Base-by-base conservation (phyloP, 2,113 vertebrate genomes). In the Gobio gobio region DNA sequence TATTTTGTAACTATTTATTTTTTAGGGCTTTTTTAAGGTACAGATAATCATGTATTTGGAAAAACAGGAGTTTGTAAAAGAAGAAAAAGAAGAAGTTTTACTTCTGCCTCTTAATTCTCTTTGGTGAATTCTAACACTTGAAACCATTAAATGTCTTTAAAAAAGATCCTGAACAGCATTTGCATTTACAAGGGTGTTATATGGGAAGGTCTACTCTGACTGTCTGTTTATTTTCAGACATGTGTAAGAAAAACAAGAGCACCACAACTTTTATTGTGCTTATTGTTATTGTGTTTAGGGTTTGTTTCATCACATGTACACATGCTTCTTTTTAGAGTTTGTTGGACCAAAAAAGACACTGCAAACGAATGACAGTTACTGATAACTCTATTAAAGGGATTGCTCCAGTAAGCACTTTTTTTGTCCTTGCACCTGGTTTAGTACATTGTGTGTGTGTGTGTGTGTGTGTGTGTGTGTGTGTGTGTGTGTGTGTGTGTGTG, bases 401-500 rank as follows among this genome's bases (percentile, higher is more conserved):
- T 64, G 29, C 33, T 73, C 76, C 68, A 76, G 87, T 59, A 85
- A 83, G 83, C 61, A 85, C 40, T 86, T 86, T 82, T 82, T 83
- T 56, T 72, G 68, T 68, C 63, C 56, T 54, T 56, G 70, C 59
- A 43, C 47, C 75, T 88, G 75, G 61, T 64, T 81, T 80, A 83
- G 80, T 83, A 81, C 75, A 70, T 36, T 70, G 73, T 82, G 36
- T 90, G 77, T 86, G 22, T 58, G 8, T 12, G 45, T 81, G 54
- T 56, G 43, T 40, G n/a, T n/a, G n/a, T 70, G 9, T 61, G 72
- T 70, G 66, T 70, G 33, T 81, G 24, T 92, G 51, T 91, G 85
- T 90, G 64, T 78, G 14, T 85, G n/a, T 70, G 9, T 61, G 72
- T 70, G 66, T 70, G 33, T 81, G 24, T 92, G 51, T 91, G 85